Evolutionary conservation across 2,113 vertebrate genomes (phyloP).

Genomic region (Ctenomys sociabilis): DNA sequence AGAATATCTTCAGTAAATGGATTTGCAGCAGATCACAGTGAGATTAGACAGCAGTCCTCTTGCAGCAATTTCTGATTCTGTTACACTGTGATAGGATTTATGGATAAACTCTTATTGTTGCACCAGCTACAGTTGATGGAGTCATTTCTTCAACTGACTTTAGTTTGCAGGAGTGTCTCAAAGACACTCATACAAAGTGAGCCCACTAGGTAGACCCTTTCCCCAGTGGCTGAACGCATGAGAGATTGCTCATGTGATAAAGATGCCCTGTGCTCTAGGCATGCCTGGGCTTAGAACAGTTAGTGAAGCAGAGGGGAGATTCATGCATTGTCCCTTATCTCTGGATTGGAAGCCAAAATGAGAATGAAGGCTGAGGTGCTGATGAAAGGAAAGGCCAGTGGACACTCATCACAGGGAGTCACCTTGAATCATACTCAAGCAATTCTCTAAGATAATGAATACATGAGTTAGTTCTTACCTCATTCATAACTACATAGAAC

Average conservation of each 20-base stretch:
- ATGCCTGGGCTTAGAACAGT: background rate
- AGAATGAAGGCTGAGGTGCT: background rate
- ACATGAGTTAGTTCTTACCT: background rate
- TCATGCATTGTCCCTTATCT: background rate
- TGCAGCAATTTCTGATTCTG: background rate
- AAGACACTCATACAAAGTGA: background rate
- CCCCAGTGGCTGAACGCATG: conserved; percentile 23
- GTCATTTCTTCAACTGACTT: background rate
- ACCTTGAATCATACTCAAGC: background rate
- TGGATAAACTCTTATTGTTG: background rate
- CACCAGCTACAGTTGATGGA: conserved; percentile 36
- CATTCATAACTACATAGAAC: background rate
- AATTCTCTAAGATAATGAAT: background rate
- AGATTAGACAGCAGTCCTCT: background rate
- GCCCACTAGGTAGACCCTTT: background rate
- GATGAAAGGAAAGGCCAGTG: background rate
- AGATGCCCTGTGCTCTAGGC: background rate
- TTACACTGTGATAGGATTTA: background rate
- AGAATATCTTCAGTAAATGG: background rate
- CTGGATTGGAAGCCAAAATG: background rate
- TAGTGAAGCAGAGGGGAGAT: background rate
- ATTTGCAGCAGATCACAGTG: background rate
- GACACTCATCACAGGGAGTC: background rate
- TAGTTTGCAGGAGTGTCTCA: background rate
- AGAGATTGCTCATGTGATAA: conserved; percentile 50